These are phyloP conservation scores for Anguilla pacifica DNA, from an alignment of 2,797 vertebrate species.

Conservation along the genomic window DNA sequence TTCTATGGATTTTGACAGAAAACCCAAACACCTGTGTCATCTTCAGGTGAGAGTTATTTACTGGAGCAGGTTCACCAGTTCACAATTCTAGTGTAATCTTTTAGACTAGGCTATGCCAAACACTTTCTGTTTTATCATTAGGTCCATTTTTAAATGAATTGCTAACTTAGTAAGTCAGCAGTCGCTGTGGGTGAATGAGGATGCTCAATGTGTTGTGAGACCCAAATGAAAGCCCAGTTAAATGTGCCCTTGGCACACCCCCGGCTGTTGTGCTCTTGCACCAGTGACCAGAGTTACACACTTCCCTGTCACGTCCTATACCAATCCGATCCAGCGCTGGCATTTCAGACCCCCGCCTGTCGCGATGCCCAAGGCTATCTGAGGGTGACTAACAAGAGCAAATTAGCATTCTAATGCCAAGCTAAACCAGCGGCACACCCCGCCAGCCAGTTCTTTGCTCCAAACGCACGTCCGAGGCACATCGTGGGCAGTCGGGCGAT, in stretches of 20 bases:
- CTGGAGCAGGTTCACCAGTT: background rate
- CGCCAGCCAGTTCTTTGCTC: background rate
- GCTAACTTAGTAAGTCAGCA: background rate
- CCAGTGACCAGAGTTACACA: background rate
- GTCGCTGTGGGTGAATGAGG: background rate
- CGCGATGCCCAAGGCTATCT: background rate
- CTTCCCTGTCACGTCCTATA: background rate
- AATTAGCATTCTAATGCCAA: conserved; percentile 20
- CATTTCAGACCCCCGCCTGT: background rate
- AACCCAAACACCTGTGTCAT: background rate
- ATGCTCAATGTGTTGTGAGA: background rate
- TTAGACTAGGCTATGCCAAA: background rate
- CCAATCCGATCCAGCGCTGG: background rate
- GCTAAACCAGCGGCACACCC: background rate
- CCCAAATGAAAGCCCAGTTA: background rate
- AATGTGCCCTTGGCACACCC: background rate
- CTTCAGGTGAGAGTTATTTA: background rate
- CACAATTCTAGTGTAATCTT: background rate
- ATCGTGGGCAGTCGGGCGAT: background rate
- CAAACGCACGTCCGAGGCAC: background rate
- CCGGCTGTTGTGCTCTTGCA: background rate
- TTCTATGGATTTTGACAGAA: background rate
- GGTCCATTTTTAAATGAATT: background rate
- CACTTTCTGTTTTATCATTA: background rate
- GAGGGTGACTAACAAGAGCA: background rate